Evolutionary conservation across 2,797 vertebrate genomes (phyloP).

Genomic region (Darevskia mixta): DNA sequence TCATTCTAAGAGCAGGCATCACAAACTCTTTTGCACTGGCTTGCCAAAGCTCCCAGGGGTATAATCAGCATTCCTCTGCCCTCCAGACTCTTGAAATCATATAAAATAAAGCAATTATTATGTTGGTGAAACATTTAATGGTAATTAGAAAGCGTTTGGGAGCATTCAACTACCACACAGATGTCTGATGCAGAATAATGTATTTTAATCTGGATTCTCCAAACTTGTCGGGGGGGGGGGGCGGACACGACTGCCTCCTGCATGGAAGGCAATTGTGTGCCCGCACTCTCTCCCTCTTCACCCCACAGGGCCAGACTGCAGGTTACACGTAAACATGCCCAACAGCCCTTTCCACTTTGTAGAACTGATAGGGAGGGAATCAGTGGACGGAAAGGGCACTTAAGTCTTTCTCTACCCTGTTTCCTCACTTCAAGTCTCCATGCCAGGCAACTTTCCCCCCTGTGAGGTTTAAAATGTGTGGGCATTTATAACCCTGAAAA

Average conservation of each 20-base stretch:
- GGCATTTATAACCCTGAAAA: not conserved
- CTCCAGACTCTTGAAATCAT: conserved; percentile 58
- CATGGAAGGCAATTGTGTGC: conserved; percentile 42
- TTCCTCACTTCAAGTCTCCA: not conserved
- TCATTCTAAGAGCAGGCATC: conserved; percentile 38
- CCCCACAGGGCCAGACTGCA: not conserved
- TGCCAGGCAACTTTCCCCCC: not conserved
- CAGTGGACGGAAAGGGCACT: not conserved
- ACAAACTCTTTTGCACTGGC: conserved; percentile 37
- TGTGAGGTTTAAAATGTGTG: not conserved
- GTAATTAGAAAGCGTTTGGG: conserved; percentile 61
- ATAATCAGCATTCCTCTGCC: conserved; percentile 45
- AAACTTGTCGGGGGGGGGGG: conserved; percentile 12
- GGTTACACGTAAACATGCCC: not conserved
- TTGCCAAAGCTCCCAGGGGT: conserved; percentile 46
- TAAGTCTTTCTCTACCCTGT: not conserved
- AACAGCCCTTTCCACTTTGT: not conserved
- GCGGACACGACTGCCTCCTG: conserved; percentile 9
- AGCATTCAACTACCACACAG: conserved; percentile 23
- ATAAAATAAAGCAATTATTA: conserved; percentile 60
- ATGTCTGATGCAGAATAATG: conserved; percentile 38
- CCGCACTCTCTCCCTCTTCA: not conserved
- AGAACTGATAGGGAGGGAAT: not conserved
- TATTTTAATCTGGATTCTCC: conserved; percentile 54
- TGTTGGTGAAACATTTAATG: conserved; percentile 64